A percentile compares a stretch with the other conserved stretches of the same genome.
phyloP scores from a whole-genome alignment of 2,888 invertebrate species.

The Ophioninae sp. region DNA sequence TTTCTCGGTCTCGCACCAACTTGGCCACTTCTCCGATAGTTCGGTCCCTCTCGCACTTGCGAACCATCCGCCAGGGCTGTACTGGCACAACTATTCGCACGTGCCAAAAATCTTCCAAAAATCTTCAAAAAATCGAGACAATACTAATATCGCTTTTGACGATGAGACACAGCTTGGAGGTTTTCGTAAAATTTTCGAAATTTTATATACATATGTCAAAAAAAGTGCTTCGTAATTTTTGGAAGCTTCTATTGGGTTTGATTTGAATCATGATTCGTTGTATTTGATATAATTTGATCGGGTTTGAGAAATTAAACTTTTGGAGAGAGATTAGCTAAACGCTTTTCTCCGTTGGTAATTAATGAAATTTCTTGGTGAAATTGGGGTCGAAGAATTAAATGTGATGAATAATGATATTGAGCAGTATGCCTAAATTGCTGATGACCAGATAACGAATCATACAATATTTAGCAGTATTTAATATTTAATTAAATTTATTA shows the following conservation, averaged over 20 bases:
- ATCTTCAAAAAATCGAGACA: background rate
- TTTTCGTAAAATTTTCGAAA: too few species aligned
- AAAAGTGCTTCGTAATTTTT: too few species aligned
- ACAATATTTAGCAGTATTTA: background rate
- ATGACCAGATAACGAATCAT: background rate
- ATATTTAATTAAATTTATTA: background rate
- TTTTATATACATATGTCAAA: too few species aligned
- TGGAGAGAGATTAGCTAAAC: background rate
- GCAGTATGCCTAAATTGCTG: background rate
- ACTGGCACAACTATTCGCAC: conserved; percentile 1
- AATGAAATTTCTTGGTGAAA: background rate
- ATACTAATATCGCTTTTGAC: background rate
- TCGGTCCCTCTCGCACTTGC: conserved; percentile 37
- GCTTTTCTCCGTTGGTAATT: background rate
- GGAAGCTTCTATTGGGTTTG: too few species aligned
- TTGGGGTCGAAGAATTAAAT: background rate
- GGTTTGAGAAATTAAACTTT: background rate
- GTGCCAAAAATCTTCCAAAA: background rate
- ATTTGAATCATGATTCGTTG: too few species aligned
- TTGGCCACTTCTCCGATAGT: conserved; percentile 6
- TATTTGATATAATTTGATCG: background rate
- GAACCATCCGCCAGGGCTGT: conserved; percentile 48
- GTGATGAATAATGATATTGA: background rate
- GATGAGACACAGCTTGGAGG: too few species aligned
- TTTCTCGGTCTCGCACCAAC: background rate